Evolutionary conservation across 2,888 invertebrate genomes (phyloP).

Genomic region (Amphipyra tragopoginis): DNA sequence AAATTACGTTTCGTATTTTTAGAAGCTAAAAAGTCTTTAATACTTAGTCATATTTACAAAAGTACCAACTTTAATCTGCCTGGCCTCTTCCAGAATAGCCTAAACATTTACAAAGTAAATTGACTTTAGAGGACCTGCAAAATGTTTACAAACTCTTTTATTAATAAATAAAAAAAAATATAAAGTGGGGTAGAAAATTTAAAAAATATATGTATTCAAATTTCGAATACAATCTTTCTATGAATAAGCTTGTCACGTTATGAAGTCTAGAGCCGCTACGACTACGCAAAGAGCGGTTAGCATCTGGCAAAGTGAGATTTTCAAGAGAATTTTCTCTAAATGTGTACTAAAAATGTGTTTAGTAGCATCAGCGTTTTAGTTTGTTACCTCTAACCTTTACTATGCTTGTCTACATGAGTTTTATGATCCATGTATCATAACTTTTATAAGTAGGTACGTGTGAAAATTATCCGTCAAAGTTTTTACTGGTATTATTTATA

Average conservation of each 20-base stretch:
- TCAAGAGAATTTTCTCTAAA: conserved; percentile 46
- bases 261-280: conserved; percentile 15
- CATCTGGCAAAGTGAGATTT: conserved; percentile 58
- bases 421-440: conserved; percentile 13
- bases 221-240: conserved; percentile 26
- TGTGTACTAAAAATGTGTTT: conserved; percentile 46
- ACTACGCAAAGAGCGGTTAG: conserved; percentile 40
- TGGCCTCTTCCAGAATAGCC: neutral
- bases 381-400: conserved; percentile 27
- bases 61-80: neutral
- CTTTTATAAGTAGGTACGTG: conserved; percentile 29
- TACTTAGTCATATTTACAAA: neutral
- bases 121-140: neutral
- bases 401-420: conserved; percentile 30
- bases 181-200: neutral
- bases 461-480: conserved; percentile 10
- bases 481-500: too few species aligned
- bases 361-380: conserved; percentile 40
- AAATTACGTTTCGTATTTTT: neutral
- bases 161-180: neutral
- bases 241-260: conserved; percentile 21
- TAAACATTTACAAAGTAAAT: conserved; percentile 3
- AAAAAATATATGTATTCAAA: conserved; percentile 21
- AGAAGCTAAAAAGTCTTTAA: neutral
- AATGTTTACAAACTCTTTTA: conserved; percentile 14